phyloP scores from a whole-genome alignment of 1,140 invertebrate genomes.

The Bemisia tabaci region DNA sequence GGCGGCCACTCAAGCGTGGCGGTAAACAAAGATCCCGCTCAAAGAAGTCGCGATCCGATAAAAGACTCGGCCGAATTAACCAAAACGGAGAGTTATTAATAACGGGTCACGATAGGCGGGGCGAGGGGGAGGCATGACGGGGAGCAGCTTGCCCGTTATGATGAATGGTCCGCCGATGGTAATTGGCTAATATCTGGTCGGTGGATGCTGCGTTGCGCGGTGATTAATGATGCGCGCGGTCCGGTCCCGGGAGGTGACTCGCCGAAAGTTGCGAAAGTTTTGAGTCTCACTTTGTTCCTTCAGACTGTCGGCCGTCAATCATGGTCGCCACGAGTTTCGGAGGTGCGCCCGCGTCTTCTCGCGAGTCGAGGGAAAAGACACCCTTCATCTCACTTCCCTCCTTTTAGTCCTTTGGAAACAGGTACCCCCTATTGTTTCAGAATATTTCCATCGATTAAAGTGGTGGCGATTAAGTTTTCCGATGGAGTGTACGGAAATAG shows the following conservation, averaged over 20 bases:
- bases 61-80: not conserved
- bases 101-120: not conserved
- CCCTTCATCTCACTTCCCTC: no score
- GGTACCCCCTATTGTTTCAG: no score
- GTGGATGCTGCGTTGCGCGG: not conserved
- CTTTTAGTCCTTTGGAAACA: no score
- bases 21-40: no score
- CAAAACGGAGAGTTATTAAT: not conserved
- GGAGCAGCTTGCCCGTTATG: not conserved
- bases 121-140: not conserved
- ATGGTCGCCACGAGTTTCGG: no score
- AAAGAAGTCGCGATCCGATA: not conserved
- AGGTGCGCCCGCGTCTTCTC: no score
- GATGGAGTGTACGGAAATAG: not conserved
- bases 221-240: not conserved
- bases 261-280: not conserved
- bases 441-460: not conserved
- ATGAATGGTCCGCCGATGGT: not conserved
- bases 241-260: no score
- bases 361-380: no score
- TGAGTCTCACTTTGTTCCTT: not conserved
- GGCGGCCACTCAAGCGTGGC: no score
- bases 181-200: not conserved
- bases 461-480: not conserved
- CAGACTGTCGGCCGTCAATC: not conserved